Percentiles rank a stretch among this genome's conserved stretches.
Evolutionary conservation across 2,113 vertebrate genomes (phyloP).

Genomic region (Rhinogobius similis): DNA sequence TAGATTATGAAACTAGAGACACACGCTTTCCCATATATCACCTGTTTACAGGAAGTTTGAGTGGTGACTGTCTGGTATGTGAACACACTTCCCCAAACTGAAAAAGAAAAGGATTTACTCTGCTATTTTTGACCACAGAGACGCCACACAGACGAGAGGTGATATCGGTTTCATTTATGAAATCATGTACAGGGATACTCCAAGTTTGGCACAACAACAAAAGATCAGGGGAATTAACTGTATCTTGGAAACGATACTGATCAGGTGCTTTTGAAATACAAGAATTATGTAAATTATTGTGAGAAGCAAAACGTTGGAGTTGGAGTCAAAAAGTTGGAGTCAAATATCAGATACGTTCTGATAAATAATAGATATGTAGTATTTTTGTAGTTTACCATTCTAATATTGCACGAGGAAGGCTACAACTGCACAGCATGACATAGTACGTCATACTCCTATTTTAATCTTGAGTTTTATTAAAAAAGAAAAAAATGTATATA

Average conservation of each 20-base stretch:
- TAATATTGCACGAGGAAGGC: too few relatives aligned
- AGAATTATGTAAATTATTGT: background rate
- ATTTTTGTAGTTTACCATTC: background rate
- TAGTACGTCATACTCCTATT: too few relatives aligned
- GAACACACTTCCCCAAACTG: conserved; percentile 27
- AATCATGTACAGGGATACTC: background rate
- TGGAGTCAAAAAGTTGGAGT: too few relatives aligned
- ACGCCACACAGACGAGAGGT: conserved; percentile 23
- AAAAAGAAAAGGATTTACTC: conserved; percentile 35
- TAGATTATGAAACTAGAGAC: conserved; percentile 19
- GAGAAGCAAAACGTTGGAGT: background rate
- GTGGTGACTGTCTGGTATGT: conserved; percentile 17
- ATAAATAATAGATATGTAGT: too few relatives aligned
- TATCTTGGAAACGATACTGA: background rate
- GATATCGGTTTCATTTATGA: conserved; percentile 50
- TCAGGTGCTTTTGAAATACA: background rate
- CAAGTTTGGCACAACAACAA: conserved; percentile 1
- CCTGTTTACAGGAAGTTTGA: conserved; percentile 67
- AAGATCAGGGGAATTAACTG: background rate
- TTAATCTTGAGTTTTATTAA: too few relatives aligned
- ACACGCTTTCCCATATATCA: conserved; percentile 43
- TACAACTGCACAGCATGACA: too few relatives aligned
- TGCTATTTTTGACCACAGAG: conserved; percentile 55
- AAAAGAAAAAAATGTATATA: too few relatives aligned
- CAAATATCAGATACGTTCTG: too few relatives aligned